Evolutionary conservation across 2,113 vertebrate genomes (phyloP), one percentile per base, ranked within the genome.

Genomic region (Colaptes auratus): DNA sequence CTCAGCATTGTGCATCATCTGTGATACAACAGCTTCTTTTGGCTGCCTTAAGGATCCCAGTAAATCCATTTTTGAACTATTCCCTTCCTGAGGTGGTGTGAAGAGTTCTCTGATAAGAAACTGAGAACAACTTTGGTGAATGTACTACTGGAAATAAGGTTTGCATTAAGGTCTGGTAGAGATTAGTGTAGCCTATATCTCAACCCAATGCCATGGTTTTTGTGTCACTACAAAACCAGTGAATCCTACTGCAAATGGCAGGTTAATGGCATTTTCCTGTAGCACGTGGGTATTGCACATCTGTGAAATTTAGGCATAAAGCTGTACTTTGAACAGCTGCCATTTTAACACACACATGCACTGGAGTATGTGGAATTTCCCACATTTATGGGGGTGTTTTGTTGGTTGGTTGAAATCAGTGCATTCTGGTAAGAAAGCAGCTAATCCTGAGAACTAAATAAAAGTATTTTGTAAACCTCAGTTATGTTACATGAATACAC

Each of bases 241-340:
- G 14, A 78, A 7, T 25, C 50, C 12, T 44, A 19, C 63, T 77
- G 36, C 56, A 66, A 10, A 30, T 11, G 5, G 50, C 30, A 82
- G 15, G 33, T 71, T 24, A 50, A 15, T n/a, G 14, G 7, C 30
- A 23, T 72, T 75, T 81, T 73, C n/a, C 35, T 85, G 50, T 27
- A 65, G 48, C 24, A 66, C 6, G 2, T 0, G 0, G 2, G 6
- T 75, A 39, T 53, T 13, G 4, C 30, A 52, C 30, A 21, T n/a
- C 20, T 30, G 3, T 46, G 18, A 27, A 69, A 65, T 6, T 10
- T 27, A 4, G 30, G 20, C 23, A 27, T 33, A 44, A 44, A 67
- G 27, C 25, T 89, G 5, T 81, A 5, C 63, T 77, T 76, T 46
- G 35, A 33, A 12, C 16, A 53, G 30, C 8, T 21, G 33, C 13